Evolutionary conservation across 92 coral and sea anemone genomes (phyloP).

Genomic region (Phenganax stokvisi): DNA sequence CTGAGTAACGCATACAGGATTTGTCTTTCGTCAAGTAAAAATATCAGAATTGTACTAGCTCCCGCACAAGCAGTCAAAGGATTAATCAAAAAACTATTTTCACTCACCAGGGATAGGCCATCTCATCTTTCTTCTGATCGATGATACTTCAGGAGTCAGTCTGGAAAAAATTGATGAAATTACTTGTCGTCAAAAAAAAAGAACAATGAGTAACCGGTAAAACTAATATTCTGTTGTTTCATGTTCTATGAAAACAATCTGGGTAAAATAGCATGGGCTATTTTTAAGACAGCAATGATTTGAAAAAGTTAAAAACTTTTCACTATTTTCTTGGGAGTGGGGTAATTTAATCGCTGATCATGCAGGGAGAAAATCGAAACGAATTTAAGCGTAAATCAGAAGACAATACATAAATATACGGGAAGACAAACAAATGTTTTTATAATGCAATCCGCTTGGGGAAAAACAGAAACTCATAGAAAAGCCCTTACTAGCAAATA

Average conservation of each 20-base stretch:
- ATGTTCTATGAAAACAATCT: not conserved
- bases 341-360: no score
- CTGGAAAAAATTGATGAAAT: conserved; percentile 6
- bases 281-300: no score
- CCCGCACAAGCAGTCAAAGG: not conserved
- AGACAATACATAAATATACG: no score
- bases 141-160: conserved; percentile 1
- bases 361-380: no score
- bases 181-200: conserved; percentile 6
- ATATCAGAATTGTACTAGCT: no score
- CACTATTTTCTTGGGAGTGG: no score
- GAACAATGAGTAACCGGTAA: not conserved
- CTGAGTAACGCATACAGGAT: not conserved
- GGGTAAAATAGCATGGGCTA: not conserved
- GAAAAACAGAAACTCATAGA: no score
- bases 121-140: conserved; percentile 9
- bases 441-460: no score
- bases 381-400: no score
- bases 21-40: not conserved
- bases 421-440: no score
- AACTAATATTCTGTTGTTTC: conserved; percentile 13
- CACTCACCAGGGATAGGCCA: not conserved
- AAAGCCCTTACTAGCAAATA: no score
- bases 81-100: not conserved
- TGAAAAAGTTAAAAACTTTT: no score